A percentile compares a stretch with the other conserved stretches of the same genome.
Conservation (phyloP, 2,113 vertebrate species). For the Pardalotus punctatus region DNA sequence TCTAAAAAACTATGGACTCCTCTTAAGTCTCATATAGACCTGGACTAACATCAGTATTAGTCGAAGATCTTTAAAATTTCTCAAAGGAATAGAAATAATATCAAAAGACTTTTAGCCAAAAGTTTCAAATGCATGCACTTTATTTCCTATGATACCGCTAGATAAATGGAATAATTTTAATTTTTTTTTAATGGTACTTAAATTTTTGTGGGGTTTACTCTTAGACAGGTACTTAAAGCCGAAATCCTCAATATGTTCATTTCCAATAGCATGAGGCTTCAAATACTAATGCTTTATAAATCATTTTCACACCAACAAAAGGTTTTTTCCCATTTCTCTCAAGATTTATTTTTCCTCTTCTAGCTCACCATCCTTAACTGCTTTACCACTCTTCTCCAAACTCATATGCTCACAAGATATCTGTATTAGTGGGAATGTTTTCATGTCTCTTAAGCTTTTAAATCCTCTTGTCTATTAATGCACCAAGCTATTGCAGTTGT, state of each 20-base stretch:
- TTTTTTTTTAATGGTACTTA: background rate
- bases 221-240: background rate
- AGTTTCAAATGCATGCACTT: background rate
- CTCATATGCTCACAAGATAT: fast-evolving
- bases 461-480: background rate
- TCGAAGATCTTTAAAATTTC: background rate
- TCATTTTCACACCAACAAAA: background rate
- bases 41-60: background rate
- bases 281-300: background rate
- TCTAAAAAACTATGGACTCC: background rate
- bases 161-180: background rate
- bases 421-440: background rate
- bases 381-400: background rate
- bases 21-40: background rate
- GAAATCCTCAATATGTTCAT: background rate
- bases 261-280: background rate
- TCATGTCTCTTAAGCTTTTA: background rate
- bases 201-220: background rate
- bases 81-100: background rate
- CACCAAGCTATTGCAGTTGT: background rate
- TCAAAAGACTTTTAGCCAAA: background rate
- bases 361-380: background rate
- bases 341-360: background rate
- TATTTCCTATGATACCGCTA: background rate
- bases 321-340: background rate